phyloP scores from a whole-genome alignment of 2,888 invertebrate genomes.

The Polyommatus icarus region DNA sequence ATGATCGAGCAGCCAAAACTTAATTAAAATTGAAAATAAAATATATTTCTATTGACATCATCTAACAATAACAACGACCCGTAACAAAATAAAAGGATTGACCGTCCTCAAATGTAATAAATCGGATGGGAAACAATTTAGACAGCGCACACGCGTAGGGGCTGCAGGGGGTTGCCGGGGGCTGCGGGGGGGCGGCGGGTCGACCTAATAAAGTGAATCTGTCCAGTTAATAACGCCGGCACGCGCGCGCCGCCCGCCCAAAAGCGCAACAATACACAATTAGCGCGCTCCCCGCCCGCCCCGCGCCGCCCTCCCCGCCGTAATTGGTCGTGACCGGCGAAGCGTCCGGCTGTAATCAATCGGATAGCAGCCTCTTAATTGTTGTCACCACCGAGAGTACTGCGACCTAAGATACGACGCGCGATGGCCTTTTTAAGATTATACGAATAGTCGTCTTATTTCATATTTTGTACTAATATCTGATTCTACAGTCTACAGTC shows the following conservation, averaged over 20 bases:
- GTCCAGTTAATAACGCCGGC: constrained; percentile 41
- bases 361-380: constrained; percentile 19
- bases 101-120: constrained; percentile 22
- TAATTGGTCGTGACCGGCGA: neutral
- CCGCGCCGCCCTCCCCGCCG: neutral
- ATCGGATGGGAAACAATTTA: constrained; percentile 19
- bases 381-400: neutral
- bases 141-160: neutral
- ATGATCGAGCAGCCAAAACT: neutral
- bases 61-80: neutral
- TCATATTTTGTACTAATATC: too few relatives aligned
- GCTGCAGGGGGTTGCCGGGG: constrained; percentile 20
- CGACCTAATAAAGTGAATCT: constrained; percentile 47
- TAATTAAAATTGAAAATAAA: neutral
- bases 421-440: neutral
- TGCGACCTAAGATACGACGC: neutral
- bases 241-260: constrained; percentile 44
- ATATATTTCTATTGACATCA: neutral
- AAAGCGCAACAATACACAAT: constrained; percentile 64
- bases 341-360: constrained; percentile 20
- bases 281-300: constrained; percentile 7
- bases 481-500: too few relatives aligned
- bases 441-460: too few relatives aligned
- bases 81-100: constrained; percentile 27
- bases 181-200: constrained; percentile 25